Evolutionary conservation across 2,888 invertebrate species (phyloP), one percentile per base, ranked within the genome.

Genomic region (Acleris literana): DNA sequence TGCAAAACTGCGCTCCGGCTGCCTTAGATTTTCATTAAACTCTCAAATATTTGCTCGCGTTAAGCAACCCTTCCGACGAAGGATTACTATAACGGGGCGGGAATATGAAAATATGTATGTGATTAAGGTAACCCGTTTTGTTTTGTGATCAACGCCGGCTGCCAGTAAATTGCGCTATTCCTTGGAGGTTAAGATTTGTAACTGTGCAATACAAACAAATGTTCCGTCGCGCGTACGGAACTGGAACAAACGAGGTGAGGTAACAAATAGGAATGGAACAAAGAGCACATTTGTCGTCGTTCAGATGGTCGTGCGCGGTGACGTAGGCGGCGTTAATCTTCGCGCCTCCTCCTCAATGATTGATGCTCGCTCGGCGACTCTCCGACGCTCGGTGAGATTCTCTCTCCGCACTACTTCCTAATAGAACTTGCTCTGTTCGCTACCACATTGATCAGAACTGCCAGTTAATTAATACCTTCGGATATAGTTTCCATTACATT

Each of bases 21-120:
- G 83, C 78, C 81, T 86, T 86, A 90, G 85, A 86, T 88, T 88
- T 89, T 88, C 87, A 88, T 90, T 89, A 88, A 86, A 83, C 78
- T 81, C 83, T 85, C 86, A 88, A 88, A 90, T 89, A 89, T 90
- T 89, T 87, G 86, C 81, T 76, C 78, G 76, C 75, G 77, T 83
- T 82, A 83, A 82, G 81, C 82, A 83, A 76, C 80, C 80, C 78
- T 82, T 76, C 78, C 75, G 76, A 72, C 73, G 73, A 73, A 75
- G 81, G 80, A 85, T 86, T 85, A 82, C 79, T 76, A 79, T 75
- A 80, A 77, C 74, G 76, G 79, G 81, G 81, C 73, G 76, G 79
- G 81, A 82, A 84, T 86, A 83, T 85, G 85, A 86, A 86, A 87
- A 87, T 85, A 84, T 84, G 77, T 78, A 81, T 80, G 77, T 80